Evolutionary conservation across 2,797 vertebrate species (phyloP).

Genomic region (Sebastolobus altivelis): DNA sequence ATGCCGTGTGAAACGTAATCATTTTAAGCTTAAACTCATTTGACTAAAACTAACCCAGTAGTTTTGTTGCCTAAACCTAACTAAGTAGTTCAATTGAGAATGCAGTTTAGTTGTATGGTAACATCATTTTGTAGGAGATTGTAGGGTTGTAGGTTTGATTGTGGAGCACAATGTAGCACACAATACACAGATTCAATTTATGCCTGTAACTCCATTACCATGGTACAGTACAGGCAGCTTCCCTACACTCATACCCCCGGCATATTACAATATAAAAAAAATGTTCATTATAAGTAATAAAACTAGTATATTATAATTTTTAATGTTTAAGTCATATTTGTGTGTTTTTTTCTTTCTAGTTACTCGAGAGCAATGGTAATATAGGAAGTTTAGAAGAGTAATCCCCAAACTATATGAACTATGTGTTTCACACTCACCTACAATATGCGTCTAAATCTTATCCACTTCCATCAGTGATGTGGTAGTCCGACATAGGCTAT

Average conservation of each 20-base stretch:
- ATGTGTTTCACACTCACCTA: neutral
- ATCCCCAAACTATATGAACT: neutral
- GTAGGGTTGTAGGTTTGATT: too few relatives aligned
- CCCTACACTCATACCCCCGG: neutral
- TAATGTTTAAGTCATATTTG: neutral
- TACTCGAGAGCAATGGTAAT: neutral
- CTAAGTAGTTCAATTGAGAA: too few relatives aligned
- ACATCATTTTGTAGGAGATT: too few relatives aligned
- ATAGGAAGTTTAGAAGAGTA: neutral
- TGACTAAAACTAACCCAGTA: too few relatives aligned
- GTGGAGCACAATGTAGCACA: neutral
- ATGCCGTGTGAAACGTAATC: too few relatives aligned
- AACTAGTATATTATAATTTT: neutral
- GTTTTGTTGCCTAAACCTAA: too few relatives aligned
- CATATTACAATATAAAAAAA: neutral
- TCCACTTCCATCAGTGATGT: neutral
- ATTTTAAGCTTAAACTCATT: too few relatives aligned
- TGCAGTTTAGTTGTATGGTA: too few relatives aligned
- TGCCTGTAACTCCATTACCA: rapidly evolving
- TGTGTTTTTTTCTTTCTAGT: neutral
- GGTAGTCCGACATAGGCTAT: neutral
- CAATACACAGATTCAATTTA: neutral
- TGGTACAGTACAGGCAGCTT: neutral
- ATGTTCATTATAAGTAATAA: neutral
- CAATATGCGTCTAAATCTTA: neutral